Percentiles rank a stretch among this genome's conserved stretches.
phyloP scores from a whole-genome alignment of 2,797 vertebrate genomes.

The Echeneis naucrates region DNA sequence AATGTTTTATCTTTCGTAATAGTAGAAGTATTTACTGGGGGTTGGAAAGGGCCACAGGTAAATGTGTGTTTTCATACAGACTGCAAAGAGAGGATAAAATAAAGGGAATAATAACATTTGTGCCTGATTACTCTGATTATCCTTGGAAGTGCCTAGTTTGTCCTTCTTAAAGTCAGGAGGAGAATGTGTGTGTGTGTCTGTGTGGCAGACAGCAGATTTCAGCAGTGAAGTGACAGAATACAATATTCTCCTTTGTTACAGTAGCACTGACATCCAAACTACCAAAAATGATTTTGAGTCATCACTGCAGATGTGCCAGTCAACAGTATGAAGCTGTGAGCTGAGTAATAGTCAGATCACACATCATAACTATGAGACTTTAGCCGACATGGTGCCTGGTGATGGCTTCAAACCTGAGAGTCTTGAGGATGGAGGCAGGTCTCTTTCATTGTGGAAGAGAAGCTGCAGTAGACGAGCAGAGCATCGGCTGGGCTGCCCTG shows the following conservation, averaged over 20 bases:
- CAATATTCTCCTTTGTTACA: not conserved
- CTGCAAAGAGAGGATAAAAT: not conserved
- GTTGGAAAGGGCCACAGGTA: not conserved
- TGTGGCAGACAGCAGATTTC: not conserved
- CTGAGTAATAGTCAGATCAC: slow-evolving; percentile 17
- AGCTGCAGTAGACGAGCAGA: slow-evolving; percentile 90
- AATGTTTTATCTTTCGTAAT: not conserved
- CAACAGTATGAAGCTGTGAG: not conserved
- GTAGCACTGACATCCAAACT: not conserved
- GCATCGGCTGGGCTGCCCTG: slow-evolving; percentile 89
- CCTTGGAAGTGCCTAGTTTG: not conserved
- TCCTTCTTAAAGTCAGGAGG: not conserved
- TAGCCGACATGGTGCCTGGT: not conserved
- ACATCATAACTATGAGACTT: not conserved
- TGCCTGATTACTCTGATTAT: not conserved
- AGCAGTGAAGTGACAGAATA: not conserved
- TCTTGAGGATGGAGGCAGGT: slow-evolving; percentile 87
- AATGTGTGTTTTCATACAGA: not conserved
- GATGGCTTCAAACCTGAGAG: slow-evolving; percentile 81
- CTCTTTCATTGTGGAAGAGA: slow-evolving; percentile 84
- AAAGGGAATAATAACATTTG: not conserved
- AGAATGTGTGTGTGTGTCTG: not conserved
- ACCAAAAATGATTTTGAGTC: not conserved
- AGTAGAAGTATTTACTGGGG: not conserved
- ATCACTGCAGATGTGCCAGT: not conserved